A percentile compares a stretch with the other conserved stretches of the same genome.
phyloP scores from a whole-genome alignment of 2,113 vertebrate species.

The Myocastor coypus region DNA sequence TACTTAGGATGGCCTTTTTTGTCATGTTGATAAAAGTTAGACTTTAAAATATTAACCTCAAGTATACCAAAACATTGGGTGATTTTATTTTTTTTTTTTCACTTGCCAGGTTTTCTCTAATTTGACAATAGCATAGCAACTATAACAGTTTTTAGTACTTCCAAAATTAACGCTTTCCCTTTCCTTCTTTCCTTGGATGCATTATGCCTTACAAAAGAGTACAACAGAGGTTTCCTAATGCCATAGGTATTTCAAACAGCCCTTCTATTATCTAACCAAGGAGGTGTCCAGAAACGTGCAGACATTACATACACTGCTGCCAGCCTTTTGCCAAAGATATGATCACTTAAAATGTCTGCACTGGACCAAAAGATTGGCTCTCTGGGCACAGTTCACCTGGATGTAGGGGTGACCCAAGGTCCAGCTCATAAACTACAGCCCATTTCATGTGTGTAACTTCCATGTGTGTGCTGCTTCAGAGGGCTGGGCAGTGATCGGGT shows the following conservation, averaged over 20 bases:
- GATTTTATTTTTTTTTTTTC: constrained; percentile 14
- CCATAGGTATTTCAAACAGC: not conserved
- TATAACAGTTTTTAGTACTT: not conserved
- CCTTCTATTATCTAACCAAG: constrained; percentile 28
- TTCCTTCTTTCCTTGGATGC: not conserved
- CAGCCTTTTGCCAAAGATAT: not conserved
- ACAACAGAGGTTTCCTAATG: not conserved
- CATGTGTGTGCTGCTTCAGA: not conserved
- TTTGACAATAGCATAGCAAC: not conserved
- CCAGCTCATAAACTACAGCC: not conserved
- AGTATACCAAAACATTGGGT: constrained; percentile 23
- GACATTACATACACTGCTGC: not conserved
- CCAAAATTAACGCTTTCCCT: not conserved
- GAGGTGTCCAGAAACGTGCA: not conserved
- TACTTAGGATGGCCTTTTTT: constrained; percentile 6
- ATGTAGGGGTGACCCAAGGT: not conserved
- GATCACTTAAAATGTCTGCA: not conserved
- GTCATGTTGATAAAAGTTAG: constrained; percentile 30
- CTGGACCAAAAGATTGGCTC: not conserved
- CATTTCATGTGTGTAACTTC: not conserved
- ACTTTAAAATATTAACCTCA: not conserved
- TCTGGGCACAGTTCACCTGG: not conserved
- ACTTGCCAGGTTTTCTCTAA: not conserved
- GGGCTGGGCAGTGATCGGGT: not conserved
- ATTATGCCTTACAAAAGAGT: not conserved